phyloP scores from a whole-genome alignment of 2,888 invertebrate species.

The Plemyria rubiginata region DNA sequence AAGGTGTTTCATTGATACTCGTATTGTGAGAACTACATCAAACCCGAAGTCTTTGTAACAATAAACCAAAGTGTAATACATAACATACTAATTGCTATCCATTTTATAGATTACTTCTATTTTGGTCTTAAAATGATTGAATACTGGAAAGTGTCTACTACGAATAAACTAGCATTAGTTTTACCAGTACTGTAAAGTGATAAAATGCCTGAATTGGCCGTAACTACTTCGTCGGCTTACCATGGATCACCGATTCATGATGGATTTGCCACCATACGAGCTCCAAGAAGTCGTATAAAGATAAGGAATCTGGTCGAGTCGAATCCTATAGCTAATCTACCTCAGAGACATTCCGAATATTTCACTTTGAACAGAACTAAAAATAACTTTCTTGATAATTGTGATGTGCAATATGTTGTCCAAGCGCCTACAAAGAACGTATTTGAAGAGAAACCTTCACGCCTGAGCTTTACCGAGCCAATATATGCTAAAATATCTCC shows the following conservation, averaged over 20 bases:
- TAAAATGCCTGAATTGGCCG: slow-evolving; percentile 65
- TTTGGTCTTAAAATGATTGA: slow-evolving; percentile 26
- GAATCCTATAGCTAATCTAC: slow-evolving; percentile 71
- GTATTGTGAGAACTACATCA: background rate
- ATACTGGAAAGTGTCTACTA: slow-evolving; percentile 12
- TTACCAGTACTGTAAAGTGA: slow-evolving; percentile 38
- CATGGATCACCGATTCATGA: slow-evolving; percentile 89
- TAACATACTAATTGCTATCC: background rate
- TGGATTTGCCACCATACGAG: slow-evolving; percentile 94
- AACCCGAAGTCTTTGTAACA: slow-evolving; percentile 26
- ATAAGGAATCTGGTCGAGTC: slow-evolving; percentile 79
- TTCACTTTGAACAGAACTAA: slow-evolving; percentile 79
- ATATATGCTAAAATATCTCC: slow-evolving; percentile 80
- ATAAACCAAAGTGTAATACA: slow-evolving; percentile 6
- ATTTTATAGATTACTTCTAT: slow-evolving; percentile 9
- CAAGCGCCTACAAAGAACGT: slow-evolving; percentile 53
- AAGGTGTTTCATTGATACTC: background rate
- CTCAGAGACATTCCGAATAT: slow-evolving; percentile 81
- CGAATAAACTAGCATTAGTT: background rate
- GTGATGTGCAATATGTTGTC: slow-evolving; percentile 71
- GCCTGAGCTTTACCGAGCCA: slow-evolving; percentile 76
- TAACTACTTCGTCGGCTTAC: slow-evolving; percentile 75
- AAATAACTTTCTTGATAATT: slow-evolving; percentile 73
- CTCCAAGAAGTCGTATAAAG: slow-evolving; percentile 82
- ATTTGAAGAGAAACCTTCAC: slow-evolving; percentile 60